These are phyloP conservation scores for Hyles euphorbiae DNA, from an alignment of 1,140 invertebrate species.

Conservation along the genomic window DNA sequence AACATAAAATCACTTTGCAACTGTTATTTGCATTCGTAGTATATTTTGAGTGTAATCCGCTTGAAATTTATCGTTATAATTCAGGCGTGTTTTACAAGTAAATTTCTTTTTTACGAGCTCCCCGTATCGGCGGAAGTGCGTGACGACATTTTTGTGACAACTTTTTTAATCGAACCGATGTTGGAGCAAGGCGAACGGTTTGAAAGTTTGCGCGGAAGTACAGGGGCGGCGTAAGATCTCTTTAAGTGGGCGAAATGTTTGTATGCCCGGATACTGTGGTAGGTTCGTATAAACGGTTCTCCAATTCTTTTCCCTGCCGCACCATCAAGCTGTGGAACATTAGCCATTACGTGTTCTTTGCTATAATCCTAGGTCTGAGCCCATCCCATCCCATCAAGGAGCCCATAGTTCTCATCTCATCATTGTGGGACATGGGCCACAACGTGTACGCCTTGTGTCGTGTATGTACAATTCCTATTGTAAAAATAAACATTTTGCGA, in stretches of 20 bases:
- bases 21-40: neutral
- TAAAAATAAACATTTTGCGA: no score
- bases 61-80: slow-evolving; percentile 13
- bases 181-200: slow-evolving; percentile 1
- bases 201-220: slow-evolving; percentile 3
- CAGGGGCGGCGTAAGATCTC: neutral
- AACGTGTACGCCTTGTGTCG: no score
- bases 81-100: slow-evolving; percentile 12
- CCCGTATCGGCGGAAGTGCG: neutral
- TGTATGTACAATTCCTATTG: no score
- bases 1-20: neutral
- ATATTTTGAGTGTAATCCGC: slow-evolving; percentile 2
- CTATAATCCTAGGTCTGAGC: no score
- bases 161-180: slow-evolving; percentile 17
- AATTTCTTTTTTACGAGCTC: slow-evolving; percentile 16
- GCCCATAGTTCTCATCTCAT: no score
- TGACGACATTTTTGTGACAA: slow-evolving; percentile 15
- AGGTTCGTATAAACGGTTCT: no score
- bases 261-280: no score
- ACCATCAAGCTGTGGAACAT: no score
- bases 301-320: no score
- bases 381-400: no score
- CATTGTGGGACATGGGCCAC: no score
- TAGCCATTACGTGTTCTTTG: no score
- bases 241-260: neutral